phyloP scores from a whole-genome alignment of 23 tunicate species.

The Clavelina lepadiformis region DNA sequence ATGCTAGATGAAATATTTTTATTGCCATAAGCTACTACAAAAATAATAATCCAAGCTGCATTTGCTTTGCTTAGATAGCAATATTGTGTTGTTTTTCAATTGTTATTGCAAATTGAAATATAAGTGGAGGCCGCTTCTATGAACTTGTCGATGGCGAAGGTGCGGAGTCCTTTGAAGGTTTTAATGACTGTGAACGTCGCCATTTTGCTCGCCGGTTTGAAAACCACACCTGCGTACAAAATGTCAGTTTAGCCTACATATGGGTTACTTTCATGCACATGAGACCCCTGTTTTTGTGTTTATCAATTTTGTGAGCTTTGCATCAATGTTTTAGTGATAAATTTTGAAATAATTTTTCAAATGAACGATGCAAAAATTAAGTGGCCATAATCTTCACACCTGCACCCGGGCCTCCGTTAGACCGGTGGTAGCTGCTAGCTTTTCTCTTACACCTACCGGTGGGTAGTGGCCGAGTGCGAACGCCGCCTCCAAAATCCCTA shows the following conservation, averaged over 20 bases:
- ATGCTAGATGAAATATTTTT: too few species aligned
- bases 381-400: too few species aligned
- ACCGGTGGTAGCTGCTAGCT: slow-evolving; percentile 54
- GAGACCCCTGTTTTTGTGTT: background rate
- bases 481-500: slow-evolving; percentile 57
- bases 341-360: too few species aligned
- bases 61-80: too few species aligned
- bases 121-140: background rate
- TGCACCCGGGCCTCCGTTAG: slow-evolving; percentile 95
- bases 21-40: too few species aligned
- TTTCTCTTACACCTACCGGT: slow-evolving; percentile 91
- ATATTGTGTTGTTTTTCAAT: too few species aligned
- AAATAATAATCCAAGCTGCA: too few species aligned
- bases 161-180: too few species aligned
- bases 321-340: background rate
- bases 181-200: too few species aligned
- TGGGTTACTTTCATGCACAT: too few species aligned
- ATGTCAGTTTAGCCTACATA: too few species aligned
- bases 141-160: background rate
- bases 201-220: slow-evolving; percentile 92
- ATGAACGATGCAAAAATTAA: background rate
- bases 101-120: too few species aligned
- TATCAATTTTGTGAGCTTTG: background rate
- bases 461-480: slow-evolving; percentile 73
- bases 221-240: slow-evolving; percentile 81